Conservation (phyloP, 2,888 invertebrate genomes). For the Pemphredon lugubris region DNA sequence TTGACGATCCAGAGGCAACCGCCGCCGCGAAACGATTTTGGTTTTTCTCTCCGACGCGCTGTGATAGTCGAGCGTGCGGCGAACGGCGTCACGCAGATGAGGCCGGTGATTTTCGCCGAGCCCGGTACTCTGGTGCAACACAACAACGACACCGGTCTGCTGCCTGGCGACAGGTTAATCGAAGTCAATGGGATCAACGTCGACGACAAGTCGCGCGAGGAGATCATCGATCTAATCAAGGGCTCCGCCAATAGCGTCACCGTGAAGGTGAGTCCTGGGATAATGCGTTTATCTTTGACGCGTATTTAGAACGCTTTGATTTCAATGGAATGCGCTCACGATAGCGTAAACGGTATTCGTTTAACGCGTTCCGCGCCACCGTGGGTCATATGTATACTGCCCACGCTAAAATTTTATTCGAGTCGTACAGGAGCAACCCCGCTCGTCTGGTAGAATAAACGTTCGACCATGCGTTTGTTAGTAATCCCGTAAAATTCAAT, state of each 20-base stretch:
- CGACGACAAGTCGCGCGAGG: constrained; percentile 92
- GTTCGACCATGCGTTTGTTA: no score
- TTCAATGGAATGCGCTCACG: no score
- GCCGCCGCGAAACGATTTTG: constrained; percentile 94
- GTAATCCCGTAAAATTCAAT: no score
- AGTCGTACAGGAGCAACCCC: no score
- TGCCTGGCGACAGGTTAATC: constrained; percentile 96
- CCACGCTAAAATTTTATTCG: no score
- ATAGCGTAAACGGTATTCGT: no score
- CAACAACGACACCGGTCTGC: constrained; percentile 88
- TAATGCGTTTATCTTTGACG: no score
- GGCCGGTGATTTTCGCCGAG: constrained; percentile 94
- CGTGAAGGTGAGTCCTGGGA: constrained; percentile 86
- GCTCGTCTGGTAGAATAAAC: no score
- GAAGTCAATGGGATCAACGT: constrained; percentile 95
- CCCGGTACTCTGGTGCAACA: constrained; percentile 89
- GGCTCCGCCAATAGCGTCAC: constrained; percentile 91
- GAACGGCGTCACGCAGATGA: constrained; percentile 83
- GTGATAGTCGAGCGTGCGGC: constrained; percentile 88
- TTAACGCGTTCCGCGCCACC: no score
- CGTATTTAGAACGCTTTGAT: no score
- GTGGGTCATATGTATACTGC: no score
- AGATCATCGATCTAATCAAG: constrained; percentile 96
- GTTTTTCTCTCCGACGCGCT: constrained; percentile 94
- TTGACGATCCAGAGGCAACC: constrained; percentile 90